These are phyloP conservation scores for Paracentrotus lividus DNA, from an alignment of 53 echinoderm and acorn worm species.

Conservation along the genomic window DNA sequence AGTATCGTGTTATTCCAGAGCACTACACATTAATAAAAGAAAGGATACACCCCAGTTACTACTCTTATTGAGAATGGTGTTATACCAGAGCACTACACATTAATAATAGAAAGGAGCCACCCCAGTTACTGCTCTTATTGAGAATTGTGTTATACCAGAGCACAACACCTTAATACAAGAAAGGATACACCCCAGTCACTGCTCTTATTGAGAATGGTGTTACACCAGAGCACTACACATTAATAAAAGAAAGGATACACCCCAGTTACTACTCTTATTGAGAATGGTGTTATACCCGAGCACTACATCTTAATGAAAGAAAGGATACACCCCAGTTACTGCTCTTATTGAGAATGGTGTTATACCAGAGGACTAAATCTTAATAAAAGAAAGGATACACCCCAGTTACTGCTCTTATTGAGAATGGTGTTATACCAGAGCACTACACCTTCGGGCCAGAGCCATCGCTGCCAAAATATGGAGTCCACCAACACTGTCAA, in stretches of 20 bases:
- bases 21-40: too few species aligned
- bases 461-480: conserved; percentile 88
- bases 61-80: too few species aligned
- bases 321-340: conserved; percentile 99
- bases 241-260: conserved; percentile 99
- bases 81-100: too few species aligned
- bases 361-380: conserved; percentile 93
- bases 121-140: too few species aligned
- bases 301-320: conserved; percentile 84
- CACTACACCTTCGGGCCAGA: conserved; percentile 98
- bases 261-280: conserved; percentile 97
- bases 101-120: too few species aligned
- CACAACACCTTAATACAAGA: too few species aligned
- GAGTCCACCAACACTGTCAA: conserved; percentile 86
- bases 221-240: too few species aligned
- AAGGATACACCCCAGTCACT: too few species aligned
- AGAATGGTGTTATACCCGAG: conserved; percentile 92
- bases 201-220: too few species aligned
- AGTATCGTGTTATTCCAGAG: too few species aligned
- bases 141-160: too few species aligned
- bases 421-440: conserved; percentile 92
- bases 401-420: conserved; percentile 97
- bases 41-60: too few species aligned
- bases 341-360: conserved; percentile 92
- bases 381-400: conserved; percentile 91